Percentiles rank a stretch among this genome's conserved stretches.
Evolutionary conservation across 2,888 invertebrate species (phyloP).

Genomic region (Dione vanillae): DNA sequence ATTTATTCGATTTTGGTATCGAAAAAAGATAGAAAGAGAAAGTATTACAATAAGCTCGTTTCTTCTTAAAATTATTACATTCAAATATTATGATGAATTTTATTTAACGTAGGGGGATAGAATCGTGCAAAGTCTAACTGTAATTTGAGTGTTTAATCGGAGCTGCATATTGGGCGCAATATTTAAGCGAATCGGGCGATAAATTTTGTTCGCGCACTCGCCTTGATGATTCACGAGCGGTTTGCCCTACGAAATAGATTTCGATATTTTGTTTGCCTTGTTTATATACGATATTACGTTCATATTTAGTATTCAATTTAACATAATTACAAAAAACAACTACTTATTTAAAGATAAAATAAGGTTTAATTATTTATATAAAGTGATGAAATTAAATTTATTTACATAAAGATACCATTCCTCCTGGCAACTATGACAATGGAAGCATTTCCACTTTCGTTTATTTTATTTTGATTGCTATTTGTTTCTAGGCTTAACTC

Average conservation of each 20-base stretch:
- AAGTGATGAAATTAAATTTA: no score
- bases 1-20: no score
- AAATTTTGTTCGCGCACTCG: slow-evolving; percentile 44
- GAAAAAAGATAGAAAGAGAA: no score
- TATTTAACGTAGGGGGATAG: slow-evolving; percentile 27
- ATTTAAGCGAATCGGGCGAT: slow-evolving; percentile 47
- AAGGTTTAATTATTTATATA: no score
- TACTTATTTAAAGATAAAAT: no score
- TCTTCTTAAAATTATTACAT: no score
- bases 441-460: no score
- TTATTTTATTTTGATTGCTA: background rate
- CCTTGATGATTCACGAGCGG: slow-evolving; percentile 45
- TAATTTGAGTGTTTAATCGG: slow-evolving; percentile 47
- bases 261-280: slow-evolving; percentile 28
- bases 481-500: background rate
- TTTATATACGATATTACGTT: slow-evolving; percentile 29
- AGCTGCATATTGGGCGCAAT: slow-evolving; percentile 46
- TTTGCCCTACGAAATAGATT: slow-evolving; percentile 42
- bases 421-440: no score
- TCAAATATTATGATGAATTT: background rate
- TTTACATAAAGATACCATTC: no score
- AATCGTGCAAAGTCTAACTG: slow-evolving; percentile 42
- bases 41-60: no score
- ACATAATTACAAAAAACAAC: no score
- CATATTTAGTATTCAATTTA: background rate